Conservation (phyloP, 2,888 invertebrate genomes). For the Rhopalosiphum nymphaeae region DNA sequence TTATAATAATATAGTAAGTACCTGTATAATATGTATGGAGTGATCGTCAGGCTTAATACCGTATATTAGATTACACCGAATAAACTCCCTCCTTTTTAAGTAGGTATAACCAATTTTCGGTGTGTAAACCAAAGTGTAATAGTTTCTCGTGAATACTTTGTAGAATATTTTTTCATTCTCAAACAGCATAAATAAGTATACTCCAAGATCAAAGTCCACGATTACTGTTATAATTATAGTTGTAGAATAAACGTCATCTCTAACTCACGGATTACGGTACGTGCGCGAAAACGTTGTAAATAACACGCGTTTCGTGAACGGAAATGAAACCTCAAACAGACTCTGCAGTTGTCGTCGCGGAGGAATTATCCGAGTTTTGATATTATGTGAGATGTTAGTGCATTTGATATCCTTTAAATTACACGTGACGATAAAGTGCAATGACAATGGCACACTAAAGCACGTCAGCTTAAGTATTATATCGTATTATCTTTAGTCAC, state of each 20-base stretch:
- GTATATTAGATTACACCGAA: background rate
- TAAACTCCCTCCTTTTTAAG: background rate
- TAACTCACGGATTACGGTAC: background rate
- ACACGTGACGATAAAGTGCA: background rate
- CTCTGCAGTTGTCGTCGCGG: background rate
- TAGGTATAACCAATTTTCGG: background rate
- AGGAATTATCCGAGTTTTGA: background rate
- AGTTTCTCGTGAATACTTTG: background rate
- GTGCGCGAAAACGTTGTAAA: background rate
- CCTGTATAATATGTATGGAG: background rate
- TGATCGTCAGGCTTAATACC: background rate
- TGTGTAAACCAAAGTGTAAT: background rate
- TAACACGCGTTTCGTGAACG: background rate
- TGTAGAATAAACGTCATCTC: background rate
- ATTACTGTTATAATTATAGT: background rate
- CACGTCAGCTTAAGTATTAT: background rate
- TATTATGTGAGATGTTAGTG: background rate
- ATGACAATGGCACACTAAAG: background rate
- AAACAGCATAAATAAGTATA: background rate
- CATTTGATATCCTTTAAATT: conserved; percentile 14
- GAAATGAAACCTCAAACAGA: background rate
- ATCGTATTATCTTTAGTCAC: background rate
- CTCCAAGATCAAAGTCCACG: background rate
- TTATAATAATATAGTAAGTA: background rate
- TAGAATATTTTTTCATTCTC: background rate